These are phyloP conservation scores for Oryzaephilus surinamensis DNA, from an alignment of 1,140 invertebrate species.

Conservation along the genomic window DNA sequence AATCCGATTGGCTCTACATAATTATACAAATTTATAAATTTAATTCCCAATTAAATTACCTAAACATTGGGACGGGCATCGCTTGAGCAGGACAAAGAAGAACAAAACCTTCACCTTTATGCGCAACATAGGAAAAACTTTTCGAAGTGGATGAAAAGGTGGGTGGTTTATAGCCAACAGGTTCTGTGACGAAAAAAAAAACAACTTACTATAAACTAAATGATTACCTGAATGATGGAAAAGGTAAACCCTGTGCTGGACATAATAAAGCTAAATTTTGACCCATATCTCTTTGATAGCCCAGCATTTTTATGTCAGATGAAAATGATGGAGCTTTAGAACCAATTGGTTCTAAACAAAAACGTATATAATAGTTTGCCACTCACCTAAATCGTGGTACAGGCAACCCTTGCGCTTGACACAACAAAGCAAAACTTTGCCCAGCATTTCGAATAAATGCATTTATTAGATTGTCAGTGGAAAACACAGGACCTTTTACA, in stretches of 20 bases:
- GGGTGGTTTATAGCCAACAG: slow-evolving; percentile 56
- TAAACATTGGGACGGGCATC: slow-evolving; percentile 48
- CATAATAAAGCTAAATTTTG: slow-evolving; percentile 49
- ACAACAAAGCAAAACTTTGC: slow-evolving; percentile 46
- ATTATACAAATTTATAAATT: slow-evolving; percentile 3
- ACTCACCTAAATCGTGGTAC: slow-evolving; percentile 57
- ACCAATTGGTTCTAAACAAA: slow-evolving; percentile 48
- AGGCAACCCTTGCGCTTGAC: slow-evolving; percentile 58
- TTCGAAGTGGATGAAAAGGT: slow-evolving; percentile 51
- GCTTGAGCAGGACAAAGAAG: slow-evolving; percentile 41
- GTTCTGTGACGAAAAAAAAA: slow-evolving; percentile 39
- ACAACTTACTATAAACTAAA: slow-evolving; percentile 9
- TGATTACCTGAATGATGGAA: slow-evolving; percentile 58
- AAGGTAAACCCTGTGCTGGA: slow-evolving; percentile 57
- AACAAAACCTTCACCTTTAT: slow-evolving; percentile 42
- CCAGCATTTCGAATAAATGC: slow-evolving; percentile 37
- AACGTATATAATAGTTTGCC: neutral
- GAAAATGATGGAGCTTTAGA: slow-evolving; percentile 43
- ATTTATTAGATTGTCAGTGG: slow-evolving; percentile 42
- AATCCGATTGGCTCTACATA: slow-evolving; percentile 52
- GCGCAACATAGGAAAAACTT: slow-evolving; percentile 38
- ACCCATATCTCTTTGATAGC: slow-evolving; percentile 36
- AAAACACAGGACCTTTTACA: slow-evolving; percentile 43
- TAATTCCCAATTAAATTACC: slow-evolving; percentile 29
- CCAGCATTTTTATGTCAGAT: slow-evolving; percentile 42